These are phyloP conservation scores for Philereme transversata DNA, from an alignment of 2,888 invertebrate species.

Conservation along the genomic window DNA sequence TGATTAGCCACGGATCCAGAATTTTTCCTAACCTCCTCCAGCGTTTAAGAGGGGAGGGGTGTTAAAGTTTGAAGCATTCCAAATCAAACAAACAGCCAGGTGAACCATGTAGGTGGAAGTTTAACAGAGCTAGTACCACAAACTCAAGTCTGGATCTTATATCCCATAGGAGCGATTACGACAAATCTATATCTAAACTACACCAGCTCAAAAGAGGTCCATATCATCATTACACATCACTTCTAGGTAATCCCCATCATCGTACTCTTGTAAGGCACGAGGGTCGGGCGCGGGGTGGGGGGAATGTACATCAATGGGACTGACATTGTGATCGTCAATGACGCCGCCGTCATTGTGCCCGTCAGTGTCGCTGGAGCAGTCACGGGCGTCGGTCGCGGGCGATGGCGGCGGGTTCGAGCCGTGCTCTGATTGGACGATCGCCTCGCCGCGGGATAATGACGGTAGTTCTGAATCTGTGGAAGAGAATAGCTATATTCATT, in stretches of 20 bases:
- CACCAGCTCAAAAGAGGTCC: constrained; percentile 85
- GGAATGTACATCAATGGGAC: constrained; percentile 47
- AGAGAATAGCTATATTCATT: neutral
- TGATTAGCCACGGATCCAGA: no score
- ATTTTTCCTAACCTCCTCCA: no score
- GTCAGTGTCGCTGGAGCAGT: constrained; percentile 87
- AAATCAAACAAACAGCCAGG: no score
- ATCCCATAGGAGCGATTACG: neutral
- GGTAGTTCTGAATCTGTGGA: constrained; percentile 84
- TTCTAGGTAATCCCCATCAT: constrained; percentile 89
- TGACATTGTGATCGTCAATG: constrained; percentile 71
- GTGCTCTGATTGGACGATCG: constrained; percentile 80
- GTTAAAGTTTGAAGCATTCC: no score
- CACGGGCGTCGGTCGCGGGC: constrained; percentile 89
- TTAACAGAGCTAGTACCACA: neutral
- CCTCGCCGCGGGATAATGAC: constrained; percentile 86
- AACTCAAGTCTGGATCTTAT: neutral
- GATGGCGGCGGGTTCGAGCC: constrained; percentile 92
- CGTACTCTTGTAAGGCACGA: constrained; percentile 65
- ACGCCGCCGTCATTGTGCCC: constrained; percentile 51
- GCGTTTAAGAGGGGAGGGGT: no score
- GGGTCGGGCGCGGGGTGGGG: constrained; percentile 48
- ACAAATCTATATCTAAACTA: neutral
- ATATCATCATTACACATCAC: constrained; percentile 88
- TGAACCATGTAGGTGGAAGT: no score